Evolutionary conservation across 2,888 invertebrate genomes (phyloP).

Genomic region (Athalia circularis): DNA sequence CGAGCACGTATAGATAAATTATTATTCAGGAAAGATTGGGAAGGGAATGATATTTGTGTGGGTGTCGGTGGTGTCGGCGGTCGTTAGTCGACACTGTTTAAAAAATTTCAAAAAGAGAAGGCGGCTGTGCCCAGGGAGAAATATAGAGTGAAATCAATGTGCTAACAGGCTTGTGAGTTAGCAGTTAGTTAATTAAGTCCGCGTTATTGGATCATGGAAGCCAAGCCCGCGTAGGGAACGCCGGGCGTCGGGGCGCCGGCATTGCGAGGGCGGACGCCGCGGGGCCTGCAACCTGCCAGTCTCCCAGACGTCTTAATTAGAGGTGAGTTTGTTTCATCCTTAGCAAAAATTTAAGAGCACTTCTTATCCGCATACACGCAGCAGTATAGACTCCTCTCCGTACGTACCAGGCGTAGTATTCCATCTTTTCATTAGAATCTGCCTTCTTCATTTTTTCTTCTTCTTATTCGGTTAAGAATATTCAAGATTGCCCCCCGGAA

Average conservation of each 20-base stretch:
- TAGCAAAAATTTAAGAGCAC: constrained; percentile 55
- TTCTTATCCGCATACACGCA: constrained; percentile 11
- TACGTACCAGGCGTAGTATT: background rate
- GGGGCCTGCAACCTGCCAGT: constrained; percentile 63
- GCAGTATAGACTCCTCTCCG: background rate
- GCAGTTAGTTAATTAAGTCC: constrained; percentile 73
- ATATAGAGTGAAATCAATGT: constrained; percentile 68
- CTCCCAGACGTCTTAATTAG: constrained; percentile 72
- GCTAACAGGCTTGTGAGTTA: constrained; percentile 73
- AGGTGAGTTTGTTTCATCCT: constrained; percentile 65
- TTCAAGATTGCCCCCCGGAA: background rate
- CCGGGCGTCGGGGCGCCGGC: constrained; percentile 58
- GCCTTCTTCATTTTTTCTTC: background rate
- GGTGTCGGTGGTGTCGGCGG: no score
- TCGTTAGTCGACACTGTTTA: background rate
- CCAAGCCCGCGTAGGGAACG: constrained; percentile 58
- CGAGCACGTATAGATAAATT: no score
- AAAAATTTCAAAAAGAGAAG: background rate
- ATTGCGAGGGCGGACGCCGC: constrained; percentile 68
- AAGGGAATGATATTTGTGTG: no score
- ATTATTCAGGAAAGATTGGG: no score
- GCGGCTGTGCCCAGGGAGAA: background rate
- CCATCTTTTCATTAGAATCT: constrained; percentile 50
- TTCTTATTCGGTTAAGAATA: background rate
- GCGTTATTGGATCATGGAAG: constrained; percentile 73